Evolutionary conservation across 2,797 vertebrate genomes (phyloP).

Genomic region (Enteromius afrohamiltoni): DNA sequence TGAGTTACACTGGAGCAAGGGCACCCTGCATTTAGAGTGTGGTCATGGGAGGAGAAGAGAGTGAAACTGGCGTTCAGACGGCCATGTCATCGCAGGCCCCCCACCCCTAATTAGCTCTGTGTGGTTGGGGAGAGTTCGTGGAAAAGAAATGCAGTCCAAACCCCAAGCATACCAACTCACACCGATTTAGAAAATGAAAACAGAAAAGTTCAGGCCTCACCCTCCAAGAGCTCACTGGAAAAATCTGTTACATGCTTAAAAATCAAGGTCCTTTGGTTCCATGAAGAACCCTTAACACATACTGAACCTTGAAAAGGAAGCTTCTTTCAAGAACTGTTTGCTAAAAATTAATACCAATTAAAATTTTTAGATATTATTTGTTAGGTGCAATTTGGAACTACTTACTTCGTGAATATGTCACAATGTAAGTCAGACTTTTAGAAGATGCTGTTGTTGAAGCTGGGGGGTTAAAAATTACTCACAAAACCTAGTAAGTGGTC

Average conservation of each 20-base stretch:
- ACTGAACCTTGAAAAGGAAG: background rate
- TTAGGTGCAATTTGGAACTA: background rate
- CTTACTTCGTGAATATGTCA: background rate
- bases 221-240: background rate
- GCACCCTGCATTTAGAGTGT: constrained; percentile 40
- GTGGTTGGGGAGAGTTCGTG: constrained; percentile 47
- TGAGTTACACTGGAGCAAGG: constrained; percentile 37
- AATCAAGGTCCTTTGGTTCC: background rate
- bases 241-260: background rate
- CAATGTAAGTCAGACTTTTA: background rate
- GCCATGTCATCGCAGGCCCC: constrained; percentile 45
- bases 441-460: no score
- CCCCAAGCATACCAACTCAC: constrained; percentile 42
- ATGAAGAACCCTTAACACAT: background rate
- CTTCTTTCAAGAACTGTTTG: background rate
- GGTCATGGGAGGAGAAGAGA: constrained; percentile 34
- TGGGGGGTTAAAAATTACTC: no score
- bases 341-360: background rate
- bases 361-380: background rate
- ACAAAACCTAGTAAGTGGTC: background rate
- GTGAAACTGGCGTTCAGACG: constrained; percentile 8
- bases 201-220: constrained; percentile 12
- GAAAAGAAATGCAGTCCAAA: constrained; percentile 52
- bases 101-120: constrained; percentile 35
- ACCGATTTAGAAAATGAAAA: constrained; percentile 39